Evolutionary conservation across 2,113 vertebrate genomes (phyloP).

Genomic region (Entelurus aequoreus): DNA sequence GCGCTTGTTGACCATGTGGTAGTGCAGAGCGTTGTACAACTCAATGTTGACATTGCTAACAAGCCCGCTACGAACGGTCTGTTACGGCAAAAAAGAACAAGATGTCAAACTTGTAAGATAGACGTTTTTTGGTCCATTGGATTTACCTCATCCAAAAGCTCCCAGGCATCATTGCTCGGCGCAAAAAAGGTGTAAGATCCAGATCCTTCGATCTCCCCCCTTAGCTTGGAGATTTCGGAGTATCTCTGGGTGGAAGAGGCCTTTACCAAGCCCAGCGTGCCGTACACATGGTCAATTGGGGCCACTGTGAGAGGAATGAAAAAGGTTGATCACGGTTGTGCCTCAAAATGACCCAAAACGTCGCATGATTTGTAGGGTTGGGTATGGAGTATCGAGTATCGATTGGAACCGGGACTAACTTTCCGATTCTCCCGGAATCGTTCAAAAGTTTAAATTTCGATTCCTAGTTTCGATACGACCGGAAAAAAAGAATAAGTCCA

Average conservation of each 20-base stretch:
- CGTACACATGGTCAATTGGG: constrained; percentile 91
- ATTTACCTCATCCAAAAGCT: constrained; percentile 79
- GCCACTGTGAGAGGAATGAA: constrained; percentile 72
- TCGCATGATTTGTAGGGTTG: not conserved
- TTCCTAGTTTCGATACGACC: no score
- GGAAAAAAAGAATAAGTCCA: no score
- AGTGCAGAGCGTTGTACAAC: constrained; percentile 88
- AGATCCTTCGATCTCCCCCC: constrained; percentile 85
- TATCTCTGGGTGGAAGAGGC: constrained; percentile 82
- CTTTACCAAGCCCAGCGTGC: constrained; percentile 84
- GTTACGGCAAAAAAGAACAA: constrained; percentile 17
- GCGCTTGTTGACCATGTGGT: constrained; percentile 91
- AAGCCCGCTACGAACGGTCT: constrained; percentile 79
- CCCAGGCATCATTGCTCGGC: constrained; percentile 95
- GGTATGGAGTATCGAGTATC: no score
- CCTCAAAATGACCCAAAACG: not conserved
- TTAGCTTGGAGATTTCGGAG: constrained; percentile 81
- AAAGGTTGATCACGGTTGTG: not conserved
- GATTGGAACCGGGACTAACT: no score
- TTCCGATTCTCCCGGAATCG: no score
- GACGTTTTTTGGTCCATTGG: not conserved
- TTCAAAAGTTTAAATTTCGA: no score
- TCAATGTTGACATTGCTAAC: constrained; percentile 95
- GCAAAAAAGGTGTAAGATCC: constrained; percentile 93
- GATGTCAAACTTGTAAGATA: constrained; percentile 6